These are phyloP conservation scores for Canis aureus DNA, from an alignment of 2,113 vertebrate genomes.

Conservation along the genomic window DNA sequence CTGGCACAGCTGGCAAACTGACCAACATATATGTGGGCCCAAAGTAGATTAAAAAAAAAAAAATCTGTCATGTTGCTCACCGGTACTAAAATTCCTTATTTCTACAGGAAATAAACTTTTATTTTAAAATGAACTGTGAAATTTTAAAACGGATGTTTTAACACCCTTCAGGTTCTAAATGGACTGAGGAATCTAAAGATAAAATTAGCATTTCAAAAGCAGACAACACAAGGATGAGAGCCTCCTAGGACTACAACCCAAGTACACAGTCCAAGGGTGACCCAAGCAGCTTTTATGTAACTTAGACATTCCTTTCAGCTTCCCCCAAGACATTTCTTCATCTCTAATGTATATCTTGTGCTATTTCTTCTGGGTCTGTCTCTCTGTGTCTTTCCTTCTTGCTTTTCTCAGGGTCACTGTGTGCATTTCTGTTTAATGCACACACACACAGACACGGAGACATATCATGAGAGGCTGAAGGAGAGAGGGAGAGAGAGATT, in stretches of 20 bases:
- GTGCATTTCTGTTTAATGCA: not conserved
- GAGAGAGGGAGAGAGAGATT: not conserved
- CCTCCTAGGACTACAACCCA: not conserved
- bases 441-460: not conserved
- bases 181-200: not conserved
- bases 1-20: not conserved
- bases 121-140: not conserved
- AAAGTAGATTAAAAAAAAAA: constrained; percentile 6
- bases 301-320: not conserved
- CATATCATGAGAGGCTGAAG: not conserved
- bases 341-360: not conserved
- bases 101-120: not conserved
- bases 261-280: fast-evolving
- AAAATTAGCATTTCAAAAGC: constrained; percentile 60
- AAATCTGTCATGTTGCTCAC: not conserved
- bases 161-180: not conserved
- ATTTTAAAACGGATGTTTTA: constrained; percentile 13
- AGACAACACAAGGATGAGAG: not conserved
- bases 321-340: not conserved
- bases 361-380: not conserved
- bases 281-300: not conserved
- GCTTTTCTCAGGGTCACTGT: not conserved
- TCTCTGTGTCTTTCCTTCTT: not conserved
- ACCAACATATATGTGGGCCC: not conserved
- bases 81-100: not conserved